Evolutionary conservation across 2,888 invertebrate species (phyloP), one percentile per base, ranked within the genome.

Genomic region (Aspidapion aeneum): DNA sequence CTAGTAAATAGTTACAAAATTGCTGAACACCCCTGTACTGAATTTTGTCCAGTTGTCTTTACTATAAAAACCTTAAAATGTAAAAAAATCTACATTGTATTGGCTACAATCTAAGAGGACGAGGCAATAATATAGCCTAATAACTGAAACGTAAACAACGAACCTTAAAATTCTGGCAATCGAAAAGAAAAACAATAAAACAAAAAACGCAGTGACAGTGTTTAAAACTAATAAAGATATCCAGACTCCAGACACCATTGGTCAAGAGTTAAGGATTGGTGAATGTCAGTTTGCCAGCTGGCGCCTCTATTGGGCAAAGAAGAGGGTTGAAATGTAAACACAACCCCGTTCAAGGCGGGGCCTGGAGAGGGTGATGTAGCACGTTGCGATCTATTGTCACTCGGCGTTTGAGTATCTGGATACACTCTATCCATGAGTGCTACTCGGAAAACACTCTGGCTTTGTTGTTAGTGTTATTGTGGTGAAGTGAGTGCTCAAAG

Each of bases 331-430:
- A 76, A 73, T 75, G 74, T 75, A 75, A 75, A 75, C 75, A 74
- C 75, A 74, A 70, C 75, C 76, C 76, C 74, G 69, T 73, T 72
- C 66, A 70, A 74, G 76, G 76, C 75, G 76, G 74, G 71, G 75
- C 74, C 64, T 73, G 64, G 57, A 70, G 72, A 72, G 72, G 74
- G 71, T 75, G 74, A 74, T 73, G 72, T 75, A 71, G 70, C 69
- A 68, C 70, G 67, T 69, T 71, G 68, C 69, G 21, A 70, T 72
- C 72, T 71, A 72, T 70, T 73, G 67, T 74, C 74, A 75, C 74
- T 75, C 71, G 70, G 70, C 58, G 57, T 64, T 57, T 69, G 66
- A 66, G 65, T 68, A 67, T 57, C 56, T 57, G 58, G 60, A 19
- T 52, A 5, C 17, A n/a, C 18, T 52, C 52, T 52, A n/a, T 52